Conservation (phyloP, 2,113 vertebrate species). For the Brachyhypopomus occidentalis region DNA sequence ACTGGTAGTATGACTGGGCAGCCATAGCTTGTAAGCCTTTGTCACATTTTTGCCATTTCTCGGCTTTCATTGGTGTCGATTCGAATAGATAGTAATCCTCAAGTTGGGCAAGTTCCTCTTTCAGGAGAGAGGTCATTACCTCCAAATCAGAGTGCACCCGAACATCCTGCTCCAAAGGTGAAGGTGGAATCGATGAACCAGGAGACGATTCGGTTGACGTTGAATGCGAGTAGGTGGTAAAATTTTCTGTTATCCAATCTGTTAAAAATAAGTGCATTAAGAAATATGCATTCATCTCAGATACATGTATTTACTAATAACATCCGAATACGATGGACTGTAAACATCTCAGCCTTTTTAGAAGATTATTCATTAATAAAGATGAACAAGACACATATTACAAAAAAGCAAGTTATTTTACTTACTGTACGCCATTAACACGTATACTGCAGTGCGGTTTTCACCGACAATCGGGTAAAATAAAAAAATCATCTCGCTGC, state of each 20-base stretch:
- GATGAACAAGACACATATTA: slow-evolving; percentile 9
- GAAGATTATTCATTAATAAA: neutral
- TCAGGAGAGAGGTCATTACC: slow-evolving; percentile 88
- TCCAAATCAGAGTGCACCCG: slow-evolving; percentile 86
- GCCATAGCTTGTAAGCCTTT: slow-evolving; percentile 77
- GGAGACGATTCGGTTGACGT: slow-evolving; percentile 76
- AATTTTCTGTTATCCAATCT: slow-evolving; percentile 92
- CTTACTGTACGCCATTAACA: slow-evolving; percentile 84
- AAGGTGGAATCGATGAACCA: slow-evolving; percentile 77
- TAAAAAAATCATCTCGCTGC: slow-evolving; percentile 77
- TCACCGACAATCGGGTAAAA: slow-evolving; percentile 80
- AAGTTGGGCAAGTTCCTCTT: slow-evolving; percentile 91
- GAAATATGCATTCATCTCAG: neutral
- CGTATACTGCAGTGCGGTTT: slow-evolving; percentile 81
- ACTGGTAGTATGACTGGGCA: slow-evolving; percentile 78
- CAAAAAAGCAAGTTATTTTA: slow-evolving; percentile 70
- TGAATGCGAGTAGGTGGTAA: slow-evolving; percentile 86
- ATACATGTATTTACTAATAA: neutral
- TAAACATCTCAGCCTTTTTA: neutral
- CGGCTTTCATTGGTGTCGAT: slow-evolving; percentile 75
- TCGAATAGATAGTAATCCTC: slow-evolving; percentile 92
- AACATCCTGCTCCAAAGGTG: slow-evolving; percentile 78
- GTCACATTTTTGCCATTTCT: slow-evolving; percentile 80
- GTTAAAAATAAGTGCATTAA: slow-evolving; percentile 67
- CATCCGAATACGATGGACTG: neutral